Evolutionary conservation across 2,888 invertebrate genomes (phyloP).

Genomic region (Phytoseiulus persimilis): DNA sequence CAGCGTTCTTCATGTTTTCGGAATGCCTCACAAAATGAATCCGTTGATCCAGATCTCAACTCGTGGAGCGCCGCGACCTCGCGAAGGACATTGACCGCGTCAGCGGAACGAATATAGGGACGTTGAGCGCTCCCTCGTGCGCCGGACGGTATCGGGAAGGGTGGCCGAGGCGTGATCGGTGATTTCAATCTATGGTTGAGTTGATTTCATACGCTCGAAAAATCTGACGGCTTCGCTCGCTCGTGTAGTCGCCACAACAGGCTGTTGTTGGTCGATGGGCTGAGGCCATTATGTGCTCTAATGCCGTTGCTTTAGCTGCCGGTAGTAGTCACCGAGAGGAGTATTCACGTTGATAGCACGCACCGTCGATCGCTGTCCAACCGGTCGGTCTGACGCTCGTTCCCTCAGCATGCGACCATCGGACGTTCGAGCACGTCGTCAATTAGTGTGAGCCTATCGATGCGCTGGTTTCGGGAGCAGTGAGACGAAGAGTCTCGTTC

Average conservation of each 20-base stretch:
- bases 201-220: neutral
- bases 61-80: neutral
- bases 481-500: neutral
- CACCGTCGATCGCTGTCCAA: neutral
- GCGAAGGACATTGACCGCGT: neutral
- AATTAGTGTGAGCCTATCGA: constrained; percentile 5
- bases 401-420: neutral
- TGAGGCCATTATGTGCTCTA: neutral
- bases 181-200: neutral
- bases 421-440: constrained; percentile 5
- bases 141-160: neutral
- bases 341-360: constrained; percentile 5
- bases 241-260: neutral
- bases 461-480: neutral
- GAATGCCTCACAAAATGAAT: no score
- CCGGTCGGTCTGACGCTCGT: neutral
- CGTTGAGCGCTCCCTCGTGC: neutral
- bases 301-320: neutral
- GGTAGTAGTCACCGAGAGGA: neutral
- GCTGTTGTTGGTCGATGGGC: neutral
- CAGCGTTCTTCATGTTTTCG: no score
- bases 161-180: neutral
- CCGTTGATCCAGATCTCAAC: no score
- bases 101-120: neutral
- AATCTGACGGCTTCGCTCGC: neutral